Base-by-base conservation (phyloP, 2,797 vertebrate species). In the Enoplosus armatus region DNA sequence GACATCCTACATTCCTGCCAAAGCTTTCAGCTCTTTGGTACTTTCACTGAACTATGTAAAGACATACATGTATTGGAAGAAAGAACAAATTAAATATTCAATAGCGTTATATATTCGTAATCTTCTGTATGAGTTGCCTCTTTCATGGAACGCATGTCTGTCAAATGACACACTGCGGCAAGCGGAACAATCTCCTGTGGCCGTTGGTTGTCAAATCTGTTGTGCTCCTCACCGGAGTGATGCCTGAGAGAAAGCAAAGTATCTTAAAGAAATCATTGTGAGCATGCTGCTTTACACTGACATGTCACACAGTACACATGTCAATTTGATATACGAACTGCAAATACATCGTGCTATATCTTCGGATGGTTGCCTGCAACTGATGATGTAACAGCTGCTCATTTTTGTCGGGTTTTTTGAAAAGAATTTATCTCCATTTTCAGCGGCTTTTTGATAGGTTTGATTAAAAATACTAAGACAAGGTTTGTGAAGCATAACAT, bases 291-390 rank as follows among this genome's bases (percentile, higher is more conserved):
- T 78, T 54, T 48, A 55, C 53, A 0, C 70, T 77, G 83, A 90
- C 82, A 76, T 64, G 77, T 87, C 81, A 33, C 37, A 83, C 58
- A 66, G 70, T 63, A 24, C 73, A 62, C 35, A 15, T 61, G 76
- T 85, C 87, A 69, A 11, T 77, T 73, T 87, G 69, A 92, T 70
- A 29, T 51, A 85, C 81, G 64, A 60, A 74, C 72, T 58, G 73
- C 48, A 82, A 45, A 80, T 61, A 63, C 56, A 20, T 74, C 61
- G 11, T 24, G 58, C 60, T 68, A 48, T 48, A 68, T 64, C 72
- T 65, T 56, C 55, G 74, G 8, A 68, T 24, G 73, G 43, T n/a
- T 50, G 59, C 58, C 10, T n/a, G 39, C 41, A 54, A 70, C 5
- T 53, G 72, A 58, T 53, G 72, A 58, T 48, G 31, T 5, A 35